These are phyloP conservation scores for Spinibarbus caldwelli DNA, from an alignment of 2,797 vertebrate genomes.

Conservation along the genomic window DNA sequence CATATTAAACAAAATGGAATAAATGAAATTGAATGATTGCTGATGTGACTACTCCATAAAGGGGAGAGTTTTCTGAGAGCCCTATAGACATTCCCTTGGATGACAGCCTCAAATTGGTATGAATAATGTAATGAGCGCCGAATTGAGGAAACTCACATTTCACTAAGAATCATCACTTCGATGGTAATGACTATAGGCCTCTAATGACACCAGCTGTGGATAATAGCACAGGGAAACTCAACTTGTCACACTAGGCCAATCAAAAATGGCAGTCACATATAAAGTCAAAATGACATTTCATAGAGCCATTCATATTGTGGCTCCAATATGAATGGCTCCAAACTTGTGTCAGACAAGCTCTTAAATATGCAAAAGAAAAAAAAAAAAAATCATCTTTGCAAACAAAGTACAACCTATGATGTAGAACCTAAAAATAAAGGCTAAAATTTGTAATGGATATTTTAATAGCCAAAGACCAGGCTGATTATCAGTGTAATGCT, in stretches of 20 bases:
- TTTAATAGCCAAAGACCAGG: not conserved
- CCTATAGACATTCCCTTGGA: slow-evolving; percentile 44
- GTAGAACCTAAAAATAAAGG: not conserved
- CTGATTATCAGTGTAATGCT: not conserved
- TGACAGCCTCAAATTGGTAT: slow-evolving; percentile 63
- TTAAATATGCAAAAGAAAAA: not conserved
- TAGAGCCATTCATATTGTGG: not conserved
- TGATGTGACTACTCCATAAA: slow-evolving; percentile 58
- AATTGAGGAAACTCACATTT: slow-evolving; percentile 49
- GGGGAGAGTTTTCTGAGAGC: slow-evolving; percentile 59
- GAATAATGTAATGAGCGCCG: slow-evolving; percentile 43
- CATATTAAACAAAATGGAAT: slow-evolving; percentile 62
- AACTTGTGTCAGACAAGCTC: not conserved
- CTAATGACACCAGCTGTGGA: slow-evolving; percentile 34
- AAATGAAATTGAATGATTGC: slow-evolving; percentile 68
- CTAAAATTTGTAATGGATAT: not conserved
- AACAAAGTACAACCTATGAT: not conserved
- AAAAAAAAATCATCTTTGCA: not conserved
- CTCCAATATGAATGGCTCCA: no score
- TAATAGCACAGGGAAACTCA: slow-evolving; percentile 35
- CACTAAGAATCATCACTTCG: slow-evolving; percentile 48
- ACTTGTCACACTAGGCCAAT: slow-evolving; percentile 18
- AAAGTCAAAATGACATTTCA: slow-evolving; percentile 8
- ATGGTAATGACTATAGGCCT: slow-evolving; percentile 47
- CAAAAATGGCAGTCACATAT: not conserved